Evolutionary conservation across 2,797 vertebrate genomes (phyloP).

Genomic region (Tragopan temminckii): DNA sequence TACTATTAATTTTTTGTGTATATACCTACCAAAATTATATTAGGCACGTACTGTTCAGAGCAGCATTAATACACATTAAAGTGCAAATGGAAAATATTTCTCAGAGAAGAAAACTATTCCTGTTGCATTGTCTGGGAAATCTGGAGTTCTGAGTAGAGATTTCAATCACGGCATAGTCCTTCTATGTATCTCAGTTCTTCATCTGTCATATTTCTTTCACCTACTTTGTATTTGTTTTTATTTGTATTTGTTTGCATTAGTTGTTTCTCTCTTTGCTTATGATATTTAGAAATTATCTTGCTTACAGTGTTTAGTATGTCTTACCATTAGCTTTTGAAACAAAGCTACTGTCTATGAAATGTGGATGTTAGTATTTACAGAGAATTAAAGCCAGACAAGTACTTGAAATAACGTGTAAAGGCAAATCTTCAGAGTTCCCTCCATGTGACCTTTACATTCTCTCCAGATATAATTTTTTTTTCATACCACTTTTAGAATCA

Average conservation of each 20-base stretch:
- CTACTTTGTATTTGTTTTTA: background rate
- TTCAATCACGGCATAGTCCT: background rate
- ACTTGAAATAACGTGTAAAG: background rate
- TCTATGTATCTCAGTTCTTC: background rate
- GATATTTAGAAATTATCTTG: background rate
- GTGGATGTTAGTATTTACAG: background rate
- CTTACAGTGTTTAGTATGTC: background rate
- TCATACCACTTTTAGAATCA: background rate
- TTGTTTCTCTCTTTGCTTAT: background rate
- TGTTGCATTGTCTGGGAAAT: background rate
- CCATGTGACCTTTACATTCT: background rate
- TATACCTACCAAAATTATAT: background rate
- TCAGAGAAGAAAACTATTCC: background rate
- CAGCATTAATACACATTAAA: background rate
- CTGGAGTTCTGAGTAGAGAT: background rate
- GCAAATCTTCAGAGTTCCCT: background rate
- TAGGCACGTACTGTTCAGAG: background rate
- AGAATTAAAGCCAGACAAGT: background rate
- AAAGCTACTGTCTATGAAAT: background rate
- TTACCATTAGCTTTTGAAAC: background rate
- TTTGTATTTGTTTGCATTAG: background rate
- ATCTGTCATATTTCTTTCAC: background rate
- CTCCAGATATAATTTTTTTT: background rate
- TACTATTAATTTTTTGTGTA: background rate
- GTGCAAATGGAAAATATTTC: fast-evolving